Evolutionary conservation across 2,113 vertebrate genomes (phyloP).

Genomic region (Ophthalmolycus amberensis): DNA sequence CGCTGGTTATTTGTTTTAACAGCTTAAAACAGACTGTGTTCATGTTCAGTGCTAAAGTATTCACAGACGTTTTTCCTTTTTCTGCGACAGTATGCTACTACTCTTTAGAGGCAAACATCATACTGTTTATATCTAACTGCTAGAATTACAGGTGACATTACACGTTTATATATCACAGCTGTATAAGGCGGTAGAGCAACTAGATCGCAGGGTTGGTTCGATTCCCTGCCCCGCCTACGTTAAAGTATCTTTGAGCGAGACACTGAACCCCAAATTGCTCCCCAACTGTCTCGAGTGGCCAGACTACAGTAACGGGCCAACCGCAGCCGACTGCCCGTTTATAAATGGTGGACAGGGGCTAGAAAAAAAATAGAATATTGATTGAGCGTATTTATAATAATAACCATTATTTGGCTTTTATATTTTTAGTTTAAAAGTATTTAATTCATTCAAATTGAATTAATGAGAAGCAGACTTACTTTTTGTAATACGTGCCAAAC

Average conservation of each 20-base stretch:
- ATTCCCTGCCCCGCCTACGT: neutral
- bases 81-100: neutral
- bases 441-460: neutral
- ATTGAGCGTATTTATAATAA: neutral
- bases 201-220: neutral
- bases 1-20: constrained; percentile 29
- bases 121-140: neutral
- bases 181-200: neutral
- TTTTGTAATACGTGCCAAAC: neutral
- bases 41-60: neutral
- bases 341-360: too few relatives aligned
- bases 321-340: too few relatives aligned
- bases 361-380: neutral
- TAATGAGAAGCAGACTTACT: neutral
- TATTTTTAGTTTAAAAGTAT: neutral
- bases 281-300: too few relatives aligned
- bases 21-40: constrained; percentile 18
- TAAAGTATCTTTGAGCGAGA: neutral
- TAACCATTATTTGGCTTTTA: too few relatives aligned
- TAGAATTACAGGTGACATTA: neutral
- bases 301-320: too few relatives aligned
- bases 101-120: constrained; percentile 3
- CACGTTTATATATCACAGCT: constrained; percentile 4
- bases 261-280: neutral
- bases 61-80: neutral